phyloP scores from a whole-genome alignment of 1,140 invertebrate genomes.

The Oreohelix idahoensis region DNA sequence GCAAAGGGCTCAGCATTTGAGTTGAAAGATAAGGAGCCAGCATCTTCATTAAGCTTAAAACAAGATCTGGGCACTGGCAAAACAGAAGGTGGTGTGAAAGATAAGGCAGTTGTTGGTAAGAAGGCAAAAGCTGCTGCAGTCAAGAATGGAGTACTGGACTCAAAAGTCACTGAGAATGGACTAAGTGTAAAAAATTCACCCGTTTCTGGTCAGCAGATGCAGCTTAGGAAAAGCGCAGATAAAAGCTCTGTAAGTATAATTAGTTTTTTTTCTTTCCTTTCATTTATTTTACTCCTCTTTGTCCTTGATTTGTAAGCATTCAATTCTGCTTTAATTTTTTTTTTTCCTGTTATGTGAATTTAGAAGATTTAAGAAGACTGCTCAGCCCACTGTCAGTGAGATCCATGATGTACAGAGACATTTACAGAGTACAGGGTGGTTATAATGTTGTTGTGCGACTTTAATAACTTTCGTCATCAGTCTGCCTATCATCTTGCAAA shows the following conservation, averaged over 20 bases:
- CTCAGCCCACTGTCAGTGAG: too few species aligned
- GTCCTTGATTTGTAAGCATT: too few species aligned
- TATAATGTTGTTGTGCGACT: too few species aligned
- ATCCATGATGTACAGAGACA: too few species aligned
- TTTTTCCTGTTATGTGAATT: too few species aligned
- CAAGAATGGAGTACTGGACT: conserved; percentile 35
- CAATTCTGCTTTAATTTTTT: too few species aligned
- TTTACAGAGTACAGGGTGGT: too few species aligned
- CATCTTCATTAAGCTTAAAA: neutral
- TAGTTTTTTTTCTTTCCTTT: neutral
- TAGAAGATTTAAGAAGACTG: too few species aligned
- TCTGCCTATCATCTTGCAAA: too few species aligned
- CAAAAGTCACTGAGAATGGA: conserved; percentile 30
- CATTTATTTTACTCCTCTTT: too few species aligned
- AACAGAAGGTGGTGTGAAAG: conserved; percentile 60
- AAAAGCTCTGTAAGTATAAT: neutral
- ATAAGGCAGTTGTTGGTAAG: conserved; percentile 42
- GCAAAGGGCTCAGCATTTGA: too few species aligned
- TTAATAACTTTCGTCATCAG: too few species aligned
- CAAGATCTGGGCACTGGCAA: neutral
- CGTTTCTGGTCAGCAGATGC: conserved; percentile 48
- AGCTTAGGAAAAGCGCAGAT: conserved; percentile 25
- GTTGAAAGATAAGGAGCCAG: neutral
- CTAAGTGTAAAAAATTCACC: conserved; percentile 54
- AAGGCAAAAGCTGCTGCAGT: conserved; percentile 41